Percentiles rank a stretch among this genome's conserved stretches.
phyloP scores from a whole-genome alignment of 2,888 invertebrate genomes.

The Loripinus fragilis region DNA sequence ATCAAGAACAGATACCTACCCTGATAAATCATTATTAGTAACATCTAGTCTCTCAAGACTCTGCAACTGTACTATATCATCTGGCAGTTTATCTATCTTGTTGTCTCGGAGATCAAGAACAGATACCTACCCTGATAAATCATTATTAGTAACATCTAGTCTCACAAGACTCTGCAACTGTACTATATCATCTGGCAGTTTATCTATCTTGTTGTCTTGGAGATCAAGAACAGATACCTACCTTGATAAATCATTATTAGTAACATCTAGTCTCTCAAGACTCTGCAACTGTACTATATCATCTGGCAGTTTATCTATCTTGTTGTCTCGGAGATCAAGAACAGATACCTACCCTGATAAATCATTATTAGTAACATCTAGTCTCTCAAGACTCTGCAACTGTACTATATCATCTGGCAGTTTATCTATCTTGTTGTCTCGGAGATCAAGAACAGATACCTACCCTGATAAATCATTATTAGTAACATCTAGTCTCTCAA shows the following conservation, averaged over 20 bases:
- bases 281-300: constrained; percentile 90
- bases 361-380: constrained; percentile 93
- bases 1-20: constrained; percentile 87
- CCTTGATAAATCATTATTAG: constrained; percentile 89
- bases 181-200: constrained; percentile 91
- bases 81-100: constrained; percentile 90
- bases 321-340: constrained; percentile 92
- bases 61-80: constrained; percentile 90
- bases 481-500: constrained; percentile 92
- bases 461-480: constrained; percentile 89
- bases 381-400: constrained; percentile 90
- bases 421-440: constrained; percentile 91
- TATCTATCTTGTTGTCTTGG: constrained; percentile 91
- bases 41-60: constrained; percentile 92
- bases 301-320: constrained; percentile 90
- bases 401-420: constrained; percentile 92
- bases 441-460: constrained; percentile 87
- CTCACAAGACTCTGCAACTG: constrained; percentile 90
- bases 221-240: constrained; percentile 87
- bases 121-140: constrained; percentile 85
- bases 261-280: constrained; percentile 92
- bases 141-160: constrained; percentile 93
- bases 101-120: constrained; percentile 92
- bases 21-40: constrained; percentile 89
- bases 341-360: constrained; percentile 85